Conservation (phyloP, 2,113 vertebrate genomes). For the Orycteropus afer region DNA sequence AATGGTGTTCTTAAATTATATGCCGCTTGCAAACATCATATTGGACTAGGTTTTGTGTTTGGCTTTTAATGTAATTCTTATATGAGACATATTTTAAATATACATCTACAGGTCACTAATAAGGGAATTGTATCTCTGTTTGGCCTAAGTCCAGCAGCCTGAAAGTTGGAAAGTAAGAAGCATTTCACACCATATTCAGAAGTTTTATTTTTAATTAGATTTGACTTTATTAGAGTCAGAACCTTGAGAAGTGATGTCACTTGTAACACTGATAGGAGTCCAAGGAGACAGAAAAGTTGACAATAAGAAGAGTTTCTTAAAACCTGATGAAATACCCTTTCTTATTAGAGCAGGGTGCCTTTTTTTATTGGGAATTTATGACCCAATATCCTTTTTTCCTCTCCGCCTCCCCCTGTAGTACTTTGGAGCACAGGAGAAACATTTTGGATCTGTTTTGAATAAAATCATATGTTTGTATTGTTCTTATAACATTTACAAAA, state of each 20-base stretch:
- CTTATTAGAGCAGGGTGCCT: neutral
- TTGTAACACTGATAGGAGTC: slow-evolving; percentile 64
- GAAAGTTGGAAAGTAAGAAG: slow-evolving; percentile 66
- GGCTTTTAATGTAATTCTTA: slow-evolving; percentile 45
- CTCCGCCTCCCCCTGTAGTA: neutral
- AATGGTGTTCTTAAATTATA: neutral
- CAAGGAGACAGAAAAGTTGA: neutral
- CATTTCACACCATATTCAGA: slow-evolving; percentile 65
- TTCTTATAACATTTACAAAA: too few species aligned
- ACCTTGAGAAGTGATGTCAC: slow-evolving; percentile 40
- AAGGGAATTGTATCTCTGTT: slow-evolving; percentile 35
- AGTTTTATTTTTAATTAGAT: slow-evolving; percentile 28
- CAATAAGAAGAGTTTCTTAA: neutral
- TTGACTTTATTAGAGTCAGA: slow-evolving; percentile 29
- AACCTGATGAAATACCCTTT: neutral
- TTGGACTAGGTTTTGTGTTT: slow-evolving; percentile 8
- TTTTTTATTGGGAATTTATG: neutral
- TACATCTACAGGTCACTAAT: slow-evolving; percentile 62
- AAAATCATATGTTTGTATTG: neutral
- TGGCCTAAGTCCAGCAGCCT: slow-evolving; percentile 65
- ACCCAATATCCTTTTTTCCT: neutral
- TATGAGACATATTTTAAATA: slow-evolving; percentile 46
- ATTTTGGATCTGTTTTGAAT: neutral
- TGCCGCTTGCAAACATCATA: neutral
- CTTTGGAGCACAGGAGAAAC: neutral